Conservation (phyloP, 2,113 vertebrate genomes). For the Notechis scutatus region DNA sequence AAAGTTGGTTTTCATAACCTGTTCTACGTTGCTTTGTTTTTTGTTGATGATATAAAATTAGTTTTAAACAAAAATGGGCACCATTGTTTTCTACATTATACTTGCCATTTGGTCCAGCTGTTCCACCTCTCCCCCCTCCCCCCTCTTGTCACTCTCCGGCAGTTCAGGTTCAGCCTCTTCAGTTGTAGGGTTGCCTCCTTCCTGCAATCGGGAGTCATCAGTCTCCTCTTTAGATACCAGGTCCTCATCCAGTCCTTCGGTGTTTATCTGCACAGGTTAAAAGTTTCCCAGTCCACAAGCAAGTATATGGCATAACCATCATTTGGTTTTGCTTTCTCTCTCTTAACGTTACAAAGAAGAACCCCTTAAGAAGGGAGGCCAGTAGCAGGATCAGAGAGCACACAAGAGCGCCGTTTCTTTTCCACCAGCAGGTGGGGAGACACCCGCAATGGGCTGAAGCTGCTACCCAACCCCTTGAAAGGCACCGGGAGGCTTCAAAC, state of each 20-base stretch:
- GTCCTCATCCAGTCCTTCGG: slow-evolving; percentile 52
- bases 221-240: slow-evolving; percentile 50
- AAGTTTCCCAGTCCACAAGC: background rate
- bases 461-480: background rate
- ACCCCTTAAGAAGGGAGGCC: background rate
- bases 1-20: background rate
- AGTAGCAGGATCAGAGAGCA: background rate
- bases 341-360: background rate
- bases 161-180: slow-evolving; percentile 15
- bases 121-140: slow-evolving; percentile 27
- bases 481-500: background rate
- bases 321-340: background rate
- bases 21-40: background rate
- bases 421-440: background rate
- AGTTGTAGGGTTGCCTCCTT: slow-evolving; percentile 9
- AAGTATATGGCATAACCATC: background rate
- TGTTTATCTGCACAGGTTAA: slow-evolving; percentile 48
- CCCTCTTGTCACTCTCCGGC: background rate
- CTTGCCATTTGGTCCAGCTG: slow-evolving; percentile 6
- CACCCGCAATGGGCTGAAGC: background rate
- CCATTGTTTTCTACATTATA: accelerated
- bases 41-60: background rate
- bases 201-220: slow-evolving; percentile 30
- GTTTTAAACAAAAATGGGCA: background rate
- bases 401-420: background rate